Evolutionary conservation across 2,113 vertebrate species (phyloP).

Genomic region (Vanacampus margaritifer): DNA sequence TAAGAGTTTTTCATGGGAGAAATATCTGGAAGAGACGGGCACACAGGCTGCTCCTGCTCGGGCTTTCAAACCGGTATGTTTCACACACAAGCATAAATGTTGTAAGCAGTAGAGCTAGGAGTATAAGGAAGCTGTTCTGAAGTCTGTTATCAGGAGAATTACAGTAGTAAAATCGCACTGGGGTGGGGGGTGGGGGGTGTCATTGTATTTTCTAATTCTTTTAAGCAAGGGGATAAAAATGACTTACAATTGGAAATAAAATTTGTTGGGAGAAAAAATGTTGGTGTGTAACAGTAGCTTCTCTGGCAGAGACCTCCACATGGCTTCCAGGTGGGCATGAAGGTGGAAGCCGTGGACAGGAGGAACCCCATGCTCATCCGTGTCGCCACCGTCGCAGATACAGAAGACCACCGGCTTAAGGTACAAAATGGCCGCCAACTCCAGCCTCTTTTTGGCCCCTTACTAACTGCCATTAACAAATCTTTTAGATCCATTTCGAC

Average conservation of each 20-base stretch:
- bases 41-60: constrained; percentile 84
- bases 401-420: constrained; percentile 67
- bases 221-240: too few relatives aligned
- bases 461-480: background rate
- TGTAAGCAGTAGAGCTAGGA: too few relatives aligned
- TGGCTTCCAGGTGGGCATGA: constrained; percentile 77
- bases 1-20: constrained; percentile 85
- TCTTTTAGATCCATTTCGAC: constrained; percentile 83
- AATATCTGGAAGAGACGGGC: constrained; percentile 84
- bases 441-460: background rate
- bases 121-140: too few relatives aligned
- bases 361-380: constrained; percentile 78
- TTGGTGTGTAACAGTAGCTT: background rate
- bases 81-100: background rate
- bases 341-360: constrained; percentile 76
- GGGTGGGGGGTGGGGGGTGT: too few relatives aligned
- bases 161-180: too few relatives aligned
- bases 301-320: constrained; percentile 70
- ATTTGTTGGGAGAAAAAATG: too few relatives aligned
- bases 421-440: background rate
- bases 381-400: constrained; percentile 65
- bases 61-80: constrained; percentile 83
- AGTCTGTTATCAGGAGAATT: too few relatives aligned
- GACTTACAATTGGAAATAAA: too few relatives aligned
- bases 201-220: too few relatives aligned